These are phyloP conservation scores for Drepana falcataria DNA, from an alignment of 2,888 invertebrate genomes.

Conservation along the genomic window DNA sequence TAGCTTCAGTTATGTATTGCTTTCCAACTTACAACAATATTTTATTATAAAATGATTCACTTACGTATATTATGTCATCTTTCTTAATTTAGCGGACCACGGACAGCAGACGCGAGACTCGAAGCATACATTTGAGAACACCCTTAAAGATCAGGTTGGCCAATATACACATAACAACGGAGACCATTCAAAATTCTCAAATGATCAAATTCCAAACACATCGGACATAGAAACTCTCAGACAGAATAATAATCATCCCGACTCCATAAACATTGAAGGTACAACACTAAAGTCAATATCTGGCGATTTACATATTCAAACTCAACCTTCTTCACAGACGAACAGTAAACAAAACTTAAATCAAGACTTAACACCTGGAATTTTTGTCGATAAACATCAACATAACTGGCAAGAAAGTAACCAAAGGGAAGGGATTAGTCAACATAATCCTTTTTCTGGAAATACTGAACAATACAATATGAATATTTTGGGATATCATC, in stretches of 20 bases:
- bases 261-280: background rate
- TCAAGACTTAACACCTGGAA: background rate
- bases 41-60: too few relatives aligned
- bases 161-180: conserved; percentile 12
- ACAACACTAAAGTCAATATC: background rate
- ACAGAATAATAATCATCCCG: too few relatives aligned
- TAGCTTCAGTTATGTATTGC: too few relatives aligned
- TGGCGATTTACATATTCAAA: background rate
- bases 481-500: background rate
- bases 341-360: conserved; percentile 6
- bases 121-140: conserved; percentile 11
- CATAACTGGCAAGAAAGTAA: background rate
- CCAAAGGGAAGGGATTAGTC: background rate
- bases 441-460: background rate
- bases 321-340: background rate
- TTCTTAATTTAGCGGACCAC: conserved; percentile 27
- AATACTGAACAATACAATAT: conserved; percentile 4
- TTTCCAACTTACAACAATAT: too few relatives aligned
- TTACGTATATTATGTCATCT: too few relatives aligned
- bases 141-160: conserved; percentile 5
- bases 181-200: background rate
- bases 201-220: conserved; percentile 6
- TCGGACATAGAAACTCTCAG: background rate
- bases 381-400: background rate
- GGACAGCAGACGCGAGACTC: conserved; percentile 16